These are phyloP conservation scores for Benthosema pterotum DNA, from an alignment of 2,797 vertebrate genomes.

Conservation along the genomic window DNA sequence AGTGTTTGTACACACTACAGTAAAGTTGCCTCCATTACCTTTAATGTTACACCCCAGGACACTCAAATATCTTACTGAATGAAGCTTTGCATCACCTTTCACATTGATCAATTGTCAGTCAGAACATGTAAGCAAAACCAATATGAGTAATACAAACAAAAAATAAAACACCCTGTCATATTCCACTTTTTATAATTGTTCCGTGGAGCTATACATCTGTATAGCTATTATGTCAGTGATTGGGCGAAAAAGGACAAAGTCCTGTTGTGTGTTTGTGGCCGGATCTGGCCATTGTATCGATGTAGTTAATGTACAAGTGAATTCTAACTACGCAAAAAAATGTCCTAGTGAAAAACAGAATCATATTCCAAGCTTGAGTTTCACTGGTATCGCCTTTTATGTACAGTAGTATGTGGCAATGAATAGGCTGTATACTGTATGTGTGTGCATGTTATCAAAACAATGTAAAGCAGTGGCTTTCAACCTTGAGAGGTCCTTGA, in stretches of 20 bases:
- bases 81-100: too few relatives aligned
- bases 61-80: too few relatives aligned
- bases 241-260: constrained; percentile 3
- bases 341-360: not conserved
- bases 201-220: constrained; percentile 8
- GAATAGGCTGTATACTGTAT: constrained; percentile 26
- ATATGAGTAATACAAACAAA: too few relatives aligned
- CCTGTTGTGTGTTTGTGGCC: not conserved
- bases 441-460: constrained; percentile 46
- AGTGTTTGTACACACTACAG: too few relatives aligned
- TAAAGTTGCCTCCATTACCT: too few relatives aligned
- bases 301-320: constrained; percentile 26
- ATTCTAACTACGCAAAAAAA: constrained; percentile 53
- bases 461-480: constrained; percentile 65
- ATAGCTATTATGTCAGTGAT: constrained; percentile 31
- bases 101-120: too few relatives aligned
- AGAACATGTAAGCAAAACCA: too few relatives aligned
- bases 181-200: not conserved
- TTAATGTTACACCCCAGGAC: too few relatives aligned
- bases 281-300: constrained; percentile 14
- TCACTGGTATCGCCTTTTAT: constrained; percentile 64
- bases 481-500: too few relatives aligned
- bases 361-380: constrained; percentile 33
- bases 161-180: not conserved
- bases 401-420: constrained; percentile 44